Conservation (phyloP, 64 coral and sea anemone species). For the Platygyra sinensis region DNA sequence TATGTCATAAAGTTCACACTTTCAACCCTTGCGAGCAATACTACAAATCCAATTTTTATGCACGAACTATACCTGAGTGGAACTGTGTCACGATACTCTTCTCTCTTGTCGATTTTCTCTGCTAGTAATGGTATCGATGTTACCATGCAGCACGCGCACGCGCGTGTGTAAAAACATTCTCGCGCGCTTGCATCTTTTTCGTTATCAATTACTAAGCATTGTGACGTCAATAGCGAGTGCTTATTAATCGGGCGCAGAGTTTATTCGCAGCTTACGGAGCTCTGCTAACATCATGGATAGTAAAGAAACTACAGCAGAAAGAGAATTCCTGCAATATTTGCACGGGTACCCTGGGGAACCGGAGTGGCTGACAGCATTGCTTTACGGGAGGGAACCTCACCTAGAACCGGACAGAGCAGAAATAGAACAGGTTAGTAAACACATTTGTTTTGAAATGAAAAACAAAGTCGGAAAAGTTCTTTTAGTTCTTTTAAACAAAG, state of each 20-base stretch:
- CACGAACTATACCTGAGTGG: no score
- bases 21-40: no score
- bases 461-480: no score
- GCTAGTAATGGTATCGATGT: no score
- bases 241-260: background rate
- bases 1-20: no score
- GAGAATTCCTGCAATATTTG: background rate
- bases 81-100: no score
- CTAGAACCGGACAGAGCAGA: background rate
- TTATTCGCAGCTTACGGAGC: background rate
- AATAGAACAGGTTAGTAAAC: slow-evolving; percentile 13
- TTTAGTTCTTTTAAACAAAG: no score
- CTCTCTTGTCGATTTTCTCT: no score
- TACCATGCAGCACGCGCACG: no score
- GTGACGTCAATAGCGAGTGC: background rate
- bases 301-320: background rate
- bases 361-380: background rate
- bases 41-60: no score
- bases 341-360: slow-evolving; percentile 19
- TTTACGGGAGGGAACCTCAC: background rate
- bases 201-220: background rate
- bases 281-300: background rate
- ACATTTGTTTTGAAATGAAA: no score
- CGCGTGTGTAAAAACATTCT: background rate
- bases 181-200: background rate